Conservation (phyloP, 2,113 vertebrate species). For the Clinocottus analis region DNA sequence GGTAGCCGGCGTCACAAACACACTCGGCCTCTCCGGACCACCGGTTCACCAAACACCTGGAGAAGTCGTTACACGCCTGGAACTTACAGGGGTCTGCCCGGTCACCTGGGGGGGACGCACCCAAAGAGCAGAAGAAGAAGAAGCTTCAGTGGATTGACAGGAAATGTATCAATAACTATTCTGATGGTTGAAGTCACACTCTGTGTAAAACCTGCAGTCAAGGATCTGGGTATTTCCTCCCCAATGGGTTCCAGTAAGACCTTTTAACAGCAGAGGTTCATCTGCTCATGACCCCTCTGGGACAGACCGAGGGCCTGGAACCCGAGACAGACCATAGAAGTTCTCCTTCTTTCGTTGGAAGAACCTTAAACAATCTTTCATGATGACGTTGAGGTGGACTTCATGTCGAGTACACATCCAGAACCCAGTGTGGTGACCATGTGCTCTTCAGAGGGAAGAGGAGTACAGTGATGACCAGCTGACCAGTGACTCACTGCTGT, state of each 20-base stretch:
- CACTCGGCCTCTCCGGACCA: constrained; percentile 94
- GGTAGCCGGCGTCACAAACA: constrained; percentile 90
- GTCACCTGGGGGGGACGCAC: constrained; percentile 83
- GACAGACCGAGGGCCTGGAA: neutral
- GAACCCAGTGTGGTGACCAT: neutral
- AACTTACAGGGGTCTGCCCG: constrained; percentile 95
- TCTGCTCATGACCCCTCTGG: too few species aligned
- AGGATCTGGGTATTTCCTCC: neutral
- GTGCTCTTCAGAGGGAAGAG: constrained; percentile 24
- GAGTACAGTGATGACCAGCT: constrained; percentile 44
- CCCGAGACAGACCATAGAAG: neutral
- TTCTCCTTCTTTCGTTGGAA: too few species aligned
- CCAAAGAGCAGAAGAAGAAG: neutral
- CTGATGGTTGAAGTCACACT: neutral
- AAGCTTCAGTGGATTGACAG: neutral
- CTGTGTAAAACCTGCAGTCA: too few species aligned
- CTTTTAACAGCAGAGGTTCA: too few species aligned
- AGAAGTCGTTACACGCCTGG: constrained; percentile 95
- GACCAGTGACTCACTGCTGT: constrained; percentile 43
- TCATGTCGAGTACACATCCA: neutral
- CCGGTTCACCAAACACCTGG: constrained; percentile 88
- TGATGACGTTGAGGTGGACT: neutral
- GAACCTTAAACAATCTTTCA: neutral
- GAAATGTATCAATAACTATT: neutral
- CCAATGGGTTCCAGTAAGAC: too few species aligned